phyloP scores from a whole-genome alignment of 1,140 invertebrate genomes.

The Dermatophagoides farinae region DNA sequence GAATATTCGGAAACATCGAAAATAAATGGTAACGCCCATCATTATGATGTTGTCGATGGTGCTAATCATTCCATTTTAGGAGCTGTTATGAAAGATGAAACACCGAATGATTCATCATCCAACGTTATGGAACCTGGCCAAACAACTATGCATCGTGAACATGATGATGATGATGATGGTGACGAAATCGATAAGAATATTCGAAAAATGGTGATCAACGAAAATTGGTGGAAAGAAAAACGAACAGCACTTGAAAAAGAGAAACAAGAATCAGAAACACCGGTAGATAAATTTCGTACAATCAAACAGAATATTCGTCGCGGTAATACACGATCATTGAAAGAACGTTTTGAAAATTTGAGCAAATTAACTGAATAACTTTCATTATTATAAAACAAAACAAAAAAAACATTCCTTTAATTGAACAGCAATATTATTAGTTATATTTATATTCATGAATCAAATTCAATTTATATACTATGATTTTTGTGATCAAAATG shows the following conservation, averaged over 20 bases:
- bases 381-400: neutral
- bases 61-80: neutral
- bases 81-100: no score
- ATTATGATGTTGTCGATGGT: neutral
- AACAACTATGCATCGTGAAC: neutral
- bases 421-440: no score
- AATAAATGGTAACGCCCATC: no score
- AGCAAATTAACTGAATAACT: neutral
- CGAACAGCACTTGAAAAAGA: neutral
- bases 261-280: neutral
- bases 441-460: no score
- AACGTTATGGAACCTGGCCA: neutral
- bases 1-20: no score
- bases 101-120: no score
- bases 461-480: no score
- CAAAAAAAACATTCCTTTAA: no score
- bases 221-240: neutral
- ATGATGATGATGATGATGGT: neutral
- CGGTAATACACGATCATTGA: conserved; percentile 1
- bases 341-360: neutral
- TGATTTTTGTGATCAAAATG: no score
- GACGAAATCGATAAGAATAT: neutral
- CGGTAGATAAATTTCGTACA: conserved; percentile 3
- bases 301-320: conserved; percentile 1
- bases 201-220: neutral